These are phyloP conservation scores for Diplodus sargus DNA, from an alignment of 2,797 vertebrate species.

Conservation along the genomic window DNA sequence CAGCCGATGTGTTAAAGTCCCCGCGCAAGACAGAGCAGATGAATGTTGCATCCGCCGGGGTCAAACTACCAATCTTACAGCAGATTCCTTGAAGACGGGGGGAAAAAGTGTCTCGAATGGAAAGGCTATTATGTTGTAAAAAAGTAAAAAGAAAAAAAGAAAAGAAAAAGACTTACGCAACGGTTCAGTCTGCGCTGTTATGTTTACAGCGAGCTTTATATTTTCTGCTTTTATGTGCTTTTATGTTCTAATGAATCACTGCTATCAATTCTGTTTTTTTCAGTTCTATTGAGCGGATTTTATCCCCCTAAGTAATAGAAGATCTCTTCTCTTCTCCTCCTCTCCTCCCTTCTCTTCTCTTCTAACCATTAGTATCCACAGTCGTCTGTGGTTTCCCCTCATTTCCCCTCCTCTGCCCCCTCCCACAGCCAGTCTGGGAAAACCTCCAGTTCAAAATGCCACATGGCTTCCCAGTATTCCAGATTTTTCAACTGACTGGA, in stretches of 20 bases:
- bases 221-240: constrained; percentile 34
- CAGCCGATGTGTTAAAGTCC: constrained; percentile 17
- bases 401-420: not conserved
- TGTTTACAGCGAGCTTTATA: constrained; percentile 26
- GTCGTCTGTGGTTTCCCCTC: constrained; percentile 49
- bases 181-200: constrained; percentile 24
- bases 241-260: constrained; percentile 46
- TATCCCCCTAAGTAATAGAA: constrained; percentile 4
- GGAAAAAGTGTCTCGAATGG: constrained; percentile 20
- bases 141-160: not conserved
- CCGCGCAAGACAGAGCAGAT: constrained; percentile 47
- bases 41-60: constrained; percentile 39
- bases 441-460: constrained; percentile 65
- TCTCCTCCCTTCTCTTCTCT: constrained; percentile 1
- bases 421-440: constrained; percentile 58
- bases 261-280: constrained; percentile 40
- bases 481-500: constrained; percentile 54
- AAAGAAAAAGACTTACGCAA: constrained; percentile 15
- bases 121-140: constrained; percentile 45
- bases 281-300: not conserved
- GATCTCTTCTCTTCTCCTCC: constrained; percentile 13
- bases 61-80: constrained; percentile 45
- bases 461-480: constrained; percentile 74
- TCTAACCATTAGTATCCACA: constrained; percentile 26
- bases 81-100: constrained; percentile 28